Base-by-base conservation (phyloP, 2,888 invertebrate genomes). In the Drosophila kuntzei region DNA sequence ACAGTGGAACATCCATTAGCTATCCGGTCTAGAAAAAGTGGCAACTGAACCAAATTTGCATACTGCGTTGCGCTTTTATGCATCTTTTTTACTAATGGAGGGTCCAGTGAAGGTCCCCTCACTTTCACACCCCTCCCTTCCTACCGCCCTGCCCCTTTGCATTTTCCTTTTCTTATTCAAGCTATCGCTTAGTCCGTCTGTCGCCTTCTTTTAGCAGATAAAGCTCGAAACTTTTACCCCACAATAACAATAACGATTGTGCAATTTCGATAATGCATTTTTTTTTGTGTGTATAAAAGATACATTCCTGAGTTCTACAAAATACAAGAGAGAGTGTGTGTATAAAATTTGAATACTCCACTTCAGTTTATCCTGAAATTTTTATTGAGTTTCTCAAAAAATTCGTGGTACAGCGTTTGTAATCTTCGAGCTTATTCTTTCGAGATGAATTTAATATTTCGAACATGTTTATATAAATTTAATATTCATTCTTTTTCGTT, bases 251-350 rank as follows among this genome's bases (percentile, higher is more conserved):
- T 83, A 83, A 83, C 81, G 71, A 87, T 84, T 87, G 69, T 71
- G 84, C 83, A 83, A 83, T 83, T 83, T 85, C 83, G 81, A 83
- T 83, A 83, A 83, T 83, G 83, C 82, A 83, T 84, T 89, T 74
- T 57, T 51, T 51, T 54, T 36, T 68, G 55, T 75, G 61, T 70
- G 63, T 64, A 54, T 32, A 47, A 60, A 79, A 60, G 63, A 62
- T 41, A 67, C n/a, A n/a, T 54, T 53, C 46, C 22, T 43, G 18
- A 36, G 59, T 58, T 34, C 14, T 12, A 51, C 20, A 14, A 27
- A 41, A 22, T 18, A 5, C 20, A 37, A 11, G 39, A 44, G 16
- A 29, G 18, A 25, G 12, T 46, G 46, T 27, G 11, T 6, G 46
- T 18, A 29, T 16, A n/a, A 54, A 51, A 70, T 60, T 53, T 51